These are phyloP conservation scores for Agrilus biguttatus DNA, from an alignment of 2,888 invertebrate species.

Conservation along the genomic window DNA sequence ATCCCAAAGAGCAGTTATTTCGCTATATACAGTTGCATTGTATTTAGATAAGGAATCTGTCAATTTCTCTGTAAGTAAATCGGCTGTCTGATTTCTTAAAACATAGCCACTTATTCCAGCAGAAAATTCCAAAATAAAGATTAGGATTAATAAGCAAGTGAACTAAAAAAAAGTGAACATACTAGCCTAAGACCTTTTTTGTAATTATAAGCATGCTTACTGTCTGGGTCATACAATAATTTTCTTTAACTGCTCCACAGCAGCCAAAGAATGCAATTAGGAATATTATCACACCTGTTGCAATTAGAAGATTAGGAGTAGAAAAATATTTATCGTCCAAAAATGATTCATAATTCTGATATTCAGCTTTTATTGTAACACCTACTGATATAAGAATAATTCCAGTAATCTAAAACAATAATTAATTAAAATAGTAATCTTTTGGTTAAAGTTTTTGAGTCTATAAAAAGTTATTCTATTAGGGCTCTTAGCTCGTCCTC, in stretches of 20 bases:
- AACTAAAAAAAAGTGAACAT: constrained; percentile 39
- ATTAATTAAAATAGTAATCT: neutral
- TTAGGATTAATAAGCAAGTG: constrained; percentile 56
- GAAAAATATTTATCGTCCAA: constrained; percentile 71
- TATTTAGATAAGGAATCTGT: constrained; percentile 53
- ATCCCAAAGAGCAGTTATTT: constrained; percentile 60
- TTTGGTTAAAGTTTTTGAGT: neutral
- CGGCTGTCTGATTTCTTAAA: constrained; percentile 51
- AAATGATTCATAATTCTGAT: constrained; percentile 63
- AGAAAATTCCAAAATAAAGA: constrained; percentile 75
- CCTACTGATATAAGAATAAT: constrained; percentile 73
- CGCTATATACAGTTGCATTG: constrained; percentile 15
- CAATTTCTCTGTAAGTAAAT: constrained; percentile 49
- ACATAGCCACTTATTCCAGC: constrained; percentile 72
- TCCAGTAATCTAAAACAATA: constrained; percentile 64
- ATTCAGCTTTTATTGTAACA: constrained; percentile 56
- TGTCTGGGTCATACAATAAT: constrained; percentile 83
- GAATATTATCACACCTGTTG: constrained; percentile 80
- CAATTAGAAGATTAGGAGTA: constrained; percentile 72
- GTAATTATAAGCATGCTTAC: constrained; percentile 35
- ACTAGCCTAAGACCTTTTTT: neutral
- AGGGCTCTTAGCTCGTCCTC: no score
- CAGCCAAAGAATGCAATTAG: constrained; percentile 91
- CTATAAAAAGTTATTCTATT: no score
- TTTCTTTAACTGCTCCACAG: constrained; percentile 90